Conservation (phyloP, 2,797 vertebrate species). For the Sebastes flavidus region DNA sequence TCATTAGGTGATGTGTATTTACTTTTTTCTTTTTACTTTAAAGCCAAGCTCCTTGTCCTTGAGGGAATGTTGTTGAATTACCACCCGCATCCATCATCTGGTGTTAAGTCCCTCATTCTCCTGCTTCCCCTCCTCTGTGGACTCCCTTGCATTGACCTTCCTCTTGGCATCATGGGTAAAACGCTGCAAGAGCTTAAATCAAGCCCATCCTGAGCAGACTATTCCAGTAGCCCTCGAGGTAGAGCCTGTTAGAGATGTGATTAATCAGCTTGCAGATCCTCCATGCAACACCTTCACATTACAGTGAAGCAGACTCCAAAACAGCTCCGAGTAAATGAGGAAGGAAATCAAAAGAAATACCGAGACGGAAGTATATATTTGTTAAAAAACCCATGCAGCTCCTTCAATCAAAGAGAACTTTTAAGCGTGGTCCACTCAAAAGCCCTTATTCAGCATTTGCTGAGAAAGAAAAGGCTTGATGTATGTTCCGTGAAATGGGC, state of each 20-base stretch:
- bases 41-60: conserved; percentile 47
- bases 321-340: conserved; percentile 25
- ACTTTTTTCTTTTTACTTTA: conserved; percentile 48
- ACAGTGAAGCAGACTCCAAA: conserved; percentile 44
- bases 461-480: conserved; percentile 25
- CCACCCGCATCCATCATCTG: conserved; percentile 66
- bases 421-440: conserved; percentile 32
- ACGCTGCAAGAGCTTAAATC: conserved; percentile 70
- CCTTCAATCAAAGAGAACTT: conserved; percentile 36
- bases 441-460: conserved; percentile 35
- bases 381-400: conserved; percentile 26
- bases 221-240: conserved; percentile 55
- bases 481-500: conserved; percentile 19
- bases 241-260: conserved; percentile 68
- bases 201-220: conserved; percentile 66
- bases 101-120: conserved; percentile 42
- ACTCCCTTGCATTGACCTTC: conserved; percentile 67
- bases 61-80: conserved; percentile 46
- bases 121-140: conserved; percentile 19
- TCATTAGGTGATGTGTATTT: conserved; percentile 61
- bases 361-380: conserved; percentile 10
- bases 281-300: conserved; percentile 43
- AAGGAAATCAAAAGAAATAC: conserved; percentile 34
- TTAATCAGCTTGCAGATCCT: conserved; percentile 73
- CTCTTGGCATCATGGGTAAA: conserved; percentile 65